phyloP scores from a whole-genome alignment of 2,113 vertebrate species.

The Etheostoma spectabile region DNA sequence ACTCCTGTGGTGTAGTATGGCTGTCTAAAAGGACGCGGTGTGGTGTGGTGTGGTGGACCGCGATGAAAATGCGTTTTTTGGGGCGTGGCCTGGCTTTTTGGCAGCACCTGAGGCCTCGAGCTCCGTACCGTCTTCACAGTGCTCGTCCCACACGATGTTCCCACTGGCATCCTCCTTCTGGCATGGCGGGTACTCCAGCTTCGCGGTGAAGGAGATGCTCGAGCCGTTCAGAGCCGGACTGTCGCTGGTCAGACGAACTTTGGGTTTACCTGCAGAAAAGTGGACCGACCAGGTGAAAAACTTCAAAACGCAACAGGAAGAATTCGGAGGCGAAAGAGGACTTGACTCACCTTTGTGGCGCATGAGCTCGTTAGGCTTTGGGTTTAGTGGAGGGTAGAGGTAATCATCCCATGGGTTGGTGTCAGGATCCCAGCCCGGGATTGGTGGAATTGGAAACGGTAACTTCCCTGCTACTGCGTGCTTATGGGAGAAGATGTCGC shows the following conservation, averaged over 20 bases:
- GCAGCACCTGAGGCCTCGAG: constrained; percentile 79
- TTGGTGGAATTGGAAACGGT: constrained; percentile 76
- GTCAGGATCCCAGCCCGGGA: constrained; percentile 85
- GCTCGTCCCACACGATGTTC: constrained; percentile 87
- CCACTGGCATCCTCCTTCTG: constrained; percentile 88
- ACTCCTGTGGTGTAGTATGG: background rate
- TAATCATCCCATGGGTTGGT: constrained; percentile 90
- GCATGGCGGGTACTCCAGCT: constrained; percentile 89
- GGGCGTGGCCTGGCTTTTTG: constrained; percentile 36
- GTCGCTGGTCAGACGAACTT: constrained; percentile 87
- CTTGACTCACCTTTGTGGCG: constrained; percentile 60
- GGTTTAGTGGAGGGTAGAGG: constrained; percentile 88
- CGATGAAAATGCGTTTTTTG: background rate
- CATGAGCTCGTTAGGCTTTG: constrained; percentile 76
- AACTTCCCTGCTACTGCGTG: constrained; percentile 75
- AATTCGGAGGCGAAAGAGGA: background rate
- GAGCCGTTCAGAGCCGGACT: constrained; percentile 94
- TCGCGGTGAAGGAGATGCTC: constrained; percentile 87
- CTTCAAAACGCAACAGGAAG: background rate
- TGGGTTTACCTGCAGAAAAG: constrained; percentile 76
- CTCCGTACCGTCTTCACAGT: constrained; percentile 88
- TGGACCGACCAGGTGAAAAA: background rate
- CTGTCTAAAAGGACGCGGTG: background rate
- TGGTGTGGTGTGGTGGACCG: background rate
- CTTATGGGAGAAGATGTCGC: constrained; percentile 83